Base-by-base conservation (phyloP, 1,140 invertebrate genomes). In the Lepidurus packardi region DNA sequence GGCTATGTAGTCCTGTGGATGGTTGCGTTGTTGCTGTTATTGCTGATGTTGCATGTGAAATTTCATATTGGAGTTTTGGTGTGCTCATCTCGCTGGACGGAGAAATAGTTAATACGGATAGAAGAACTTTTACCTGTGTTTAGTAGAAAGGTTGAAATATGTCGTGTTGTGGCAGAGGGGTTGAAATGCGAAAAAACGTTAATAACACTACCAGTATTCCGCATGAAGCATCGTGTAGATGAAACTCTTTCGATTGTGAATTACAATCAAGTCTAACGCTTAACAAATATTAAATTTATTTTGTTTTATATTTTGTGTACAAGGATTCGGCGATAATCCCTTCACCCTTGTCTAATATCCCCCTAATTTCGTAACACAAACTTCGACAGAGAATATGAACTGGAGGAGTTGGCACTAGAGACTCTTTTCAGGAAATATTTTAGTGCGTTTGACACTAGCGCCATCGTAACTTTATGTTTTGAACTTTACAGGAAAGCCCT, bases 201-300 rank as follows among this genome's bases (percentile, higher is more conserved):
- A 65, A 65, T n/a, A 65, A 13, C 53, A 65, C 53, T 65, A 65
- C 21, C 16, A 65, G 21, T 65, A 21, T 65, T 65, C 53, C 53
- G 21, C 53, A 16, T 65, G 16, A 65, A 16, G 21, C 53, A 65
- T 65, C 53, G 53, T 65, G 53, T 65, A 65, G 9, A 21, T 65
- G 53, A 65, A 65, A 65, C 21, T 65, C 53, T 65, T 65, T n/a
- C 53, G 53, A 65, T 65, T 65, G 53, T 65, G 53, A 13, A 65
- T 9, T 65, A 65, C 53, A 65, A 65, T 65, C 53, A 13, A 65
- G 21, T 65, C 21, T 65, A 65, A 65, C 16, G 21, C 45, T 47
- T 65, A n/a, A 65, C 6, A n/a, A 16, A 65, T 7, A 7, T 65
- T 21, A 65, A n/a, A 16, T 16, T 65, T 65, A 65, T 21, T 65